phyloP scores from a whole-genome alignment of 2,113 vertebrate species.

The Cervus canadensis region DNA sequence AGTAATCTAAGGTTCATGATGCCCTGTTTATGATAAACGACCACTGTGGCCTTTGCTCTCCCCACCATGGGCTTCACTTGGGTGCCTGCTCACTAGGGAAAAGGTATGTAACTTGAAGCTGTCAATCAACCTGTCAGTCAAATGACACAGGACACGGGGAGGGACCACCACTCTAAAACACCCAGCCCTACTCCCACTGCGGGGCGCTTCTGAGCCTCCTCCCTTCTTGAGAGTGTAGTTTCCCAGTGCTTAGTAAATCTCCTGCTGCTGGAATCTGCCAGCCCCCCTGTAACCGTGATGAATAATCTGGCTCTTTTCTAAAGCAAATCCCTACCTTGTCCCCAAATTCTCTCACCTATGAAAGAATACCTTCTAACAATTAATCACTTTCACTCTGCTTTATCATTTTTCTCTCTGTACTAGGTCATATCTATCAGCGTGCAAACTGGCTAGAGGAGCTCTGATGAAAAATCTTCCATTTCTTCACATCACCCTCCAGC shows the following conservation, averaged over 20 bases:
- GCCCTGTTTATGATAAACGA: not conserved
- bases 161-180: not conserved
- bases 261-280: not conserved
- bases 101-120: not conserved
- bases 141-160: not conserved
- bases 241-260: not conserved
- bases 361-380: not conserved
- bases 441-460: not conserved
- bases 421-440: not conserved
- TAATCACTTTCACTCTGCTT: not conserved
- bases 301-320: not conserved
- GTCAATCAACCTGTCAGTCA: not conserved
- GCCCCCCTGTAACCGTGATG: not conserved
- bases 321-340: not conserved
- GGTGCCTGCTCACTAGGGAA: not conserved
- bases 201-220: not conserved
- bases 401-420: not conserved
- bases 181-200: not conserved
- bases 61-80: not conserved
- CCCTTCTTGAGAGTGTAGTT: not conserved
- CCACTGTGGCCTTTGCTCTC: not conserved
- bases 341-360: not conserved
- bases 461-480: not conserved
- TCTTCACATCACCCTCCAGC: not conserved
- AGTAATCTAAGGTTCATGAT: not conserved